Evolutionary conservation across 1,140 invertebrate species (phyloP).

Genomic region (Drosophila prosaltans): DNA sequence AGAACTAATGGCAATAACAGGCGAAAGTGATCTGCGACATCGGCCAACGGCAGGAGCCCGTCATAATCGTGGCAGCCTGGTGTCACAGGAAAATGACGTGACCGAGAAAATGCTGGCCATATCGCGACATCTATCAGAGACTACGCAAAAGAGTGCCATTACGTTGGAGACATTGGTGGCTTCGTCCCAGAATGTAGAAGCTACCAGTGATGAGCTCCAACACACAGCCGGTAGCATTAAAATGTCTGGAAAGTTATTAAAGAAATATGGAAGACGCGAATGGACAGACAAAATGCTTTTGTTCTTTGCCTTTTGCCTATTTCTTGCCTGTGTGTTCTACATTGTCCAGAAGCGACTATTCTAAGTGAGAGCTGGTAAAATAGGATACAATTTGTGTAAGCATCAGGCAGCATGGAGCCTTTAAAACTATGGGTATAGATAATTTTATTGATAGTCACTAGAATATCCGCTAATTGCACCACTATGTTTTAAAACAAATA

Average conservation of each 20-base stretch:
- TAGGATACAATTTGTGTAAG: neutral
- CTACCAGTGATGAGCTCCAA: conserved; percentile 93
- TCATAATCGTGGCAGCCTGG: conserved; percentile 73
- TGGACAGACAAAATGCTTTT: conserved; percentile 97
- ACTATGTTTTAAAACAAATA: conserved; percentile 47
- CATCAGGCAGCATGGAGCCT: conserved; percentile 4
- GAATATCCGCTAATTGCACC: conserved; percentile 25
- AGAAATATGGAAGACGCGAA: conserved; percentile 96
- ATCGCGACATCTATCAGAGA: conserved; percentile 92
- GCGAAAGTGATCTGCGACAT: conserved; percentile 85
- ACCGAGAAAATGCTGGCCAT: conserved; percentile 94
- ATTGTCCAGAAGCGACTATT: conserved; percentile 95
- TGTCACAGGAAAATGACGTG: conserved; percentile 84
- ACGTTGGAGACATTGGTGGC: conserved; percentile 92
- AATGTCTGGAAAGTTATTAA: conserved; percentile 94
- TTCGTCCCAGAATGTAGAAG: conserved; percentile 86
- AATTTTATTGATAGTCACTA: neutral
- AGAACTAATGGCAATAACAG: conserved; percentile 86
- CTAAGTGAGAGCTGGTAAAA: conserved; percentile 78
- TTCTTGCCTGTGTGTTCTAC: conserved; percentile 95
- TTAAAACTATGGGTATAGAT: conserved; percentile 11
- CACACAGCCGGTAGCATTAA: conserved; percentile 93
- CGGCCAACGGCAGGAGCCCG: conserved; percentile 67
- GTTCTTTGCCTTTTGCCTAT: conserved; percentile 95
- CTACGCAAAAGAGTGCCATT: conserved; percentile 92